Base-by-base conservation (phyloP, 1,140 invertebrate genomes). In the Lethrus apterus region DNA sequence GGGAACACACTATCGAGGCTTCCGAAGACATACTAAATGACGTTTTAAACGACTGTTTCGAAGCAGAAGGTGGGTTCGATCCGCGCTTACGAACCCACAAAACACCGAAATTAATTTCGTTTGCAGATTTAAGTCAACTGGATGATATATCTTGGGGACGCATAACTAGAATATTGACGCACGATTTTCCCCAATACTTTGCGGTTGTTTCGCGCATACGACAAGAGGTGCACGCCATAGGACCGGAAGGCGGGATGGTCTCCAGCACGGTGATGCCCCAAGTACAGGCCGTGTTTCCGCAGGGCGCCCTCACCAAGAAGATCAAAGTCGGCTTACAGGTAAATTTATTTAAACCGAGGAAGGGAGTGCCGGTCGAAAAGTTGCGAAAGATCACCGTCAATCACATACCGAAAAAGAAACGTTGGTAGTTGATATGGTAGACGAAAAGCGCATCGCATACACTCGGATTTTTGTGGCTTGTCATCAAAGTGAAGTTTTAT, bases 291-390 rank as follows among this genome's bases (percentile, higher is more conserved):
- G 93, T 98, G 15, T 99, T 99, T 75, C 97, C 96, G 11, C 90
- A 96, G 58, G 94, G 94, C 30, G 95, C 97, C 2, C 78, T 99
- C 21, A 99, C 94, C n/a, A 99, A 99, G 79, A 97, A 96, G 68
- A 99, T 99, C 70, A 96, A 95, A 89, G 94, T 99, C 57, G 96
- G 95, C 71, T 81, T 99, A 46, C 97, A 98, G 90, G 95, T 95
- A 86, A 89, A 89, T 73, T 75, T 87, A 51, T 86, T 87, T 77
- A 85, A 85, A 70, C 83, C 83, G 41, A 74, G 83, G 47, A 81
- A 80, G 66, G 80, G 81, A 54, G 70, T 75, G 52, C 77, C 80
- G 50, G 77, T 80, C 59, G 78, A 78, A 66, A 76, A 77, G 49
- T 71, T 84, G 52, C 82, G 85, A 72, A 87, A 87, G 71, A 88